Base-by-base conservation (phyloP, 2,797 vertebrate species). In the Nannoperca obscura region DNA sequence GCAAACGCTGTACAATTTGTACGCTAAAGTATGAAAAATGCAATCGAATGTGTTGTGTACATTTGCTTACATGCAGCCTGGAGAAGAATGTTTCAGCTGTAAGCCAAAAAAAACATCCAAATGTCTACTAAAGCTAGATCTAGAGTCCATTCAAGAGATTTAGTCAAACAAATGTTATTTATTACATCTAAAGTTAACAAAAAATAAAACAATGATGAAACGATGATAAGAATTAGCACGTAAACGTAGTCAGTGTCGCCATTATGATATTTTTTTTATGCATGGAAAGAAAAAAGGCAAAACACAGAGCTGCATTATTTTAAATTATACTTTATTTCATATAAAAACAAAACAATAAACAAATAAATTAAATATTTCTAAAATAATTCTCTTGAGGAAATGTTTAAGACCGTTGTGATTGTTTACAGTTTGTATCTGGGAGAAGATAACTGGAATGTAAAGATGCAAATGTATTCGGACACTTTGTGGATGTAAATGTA, bases 251-350 rank as follows among this genome's bases (percentile, higher is more conserved):
- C n/a, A 38, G 2, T 52, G 24, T 15, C n/a, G 24, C 9, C 17
- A 59, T 14, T 17, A 46, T 40, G 40, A 72, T 20, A 71, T 32
- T 14, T 24, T 24, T 61, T 50, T 34, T 20, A 32, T 11, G 19
- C 15, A 38, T 19, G 69, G 3, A 58, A 3, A 71, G 2, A 74
- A 11, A 76, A n/a, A 12, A 14, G 20, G 34, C 24, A 27, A 32
- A 5, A 87, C n/a, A 55, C 44, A 47, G 12, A 40, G 66, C 36
- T 15, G 36, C 61, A 84, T 90, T 86, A 91, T 93, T 95, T 96
- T 95, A 96, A 96, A 96, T 96, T 95, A 96, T 94, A 94, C 92
- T 95, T 96, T 95, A 95, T 96, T 95, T 95, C 92, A 95, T 96
- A 95, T 93, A 95, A 96, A 96, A 95, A 90, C 89, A 92, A 89